These are phyloP conservation scores for Phyllotreta striolata DNA, from an alignment of 2,888 invertebrate species.

Conservation along the genomic window DNA sequence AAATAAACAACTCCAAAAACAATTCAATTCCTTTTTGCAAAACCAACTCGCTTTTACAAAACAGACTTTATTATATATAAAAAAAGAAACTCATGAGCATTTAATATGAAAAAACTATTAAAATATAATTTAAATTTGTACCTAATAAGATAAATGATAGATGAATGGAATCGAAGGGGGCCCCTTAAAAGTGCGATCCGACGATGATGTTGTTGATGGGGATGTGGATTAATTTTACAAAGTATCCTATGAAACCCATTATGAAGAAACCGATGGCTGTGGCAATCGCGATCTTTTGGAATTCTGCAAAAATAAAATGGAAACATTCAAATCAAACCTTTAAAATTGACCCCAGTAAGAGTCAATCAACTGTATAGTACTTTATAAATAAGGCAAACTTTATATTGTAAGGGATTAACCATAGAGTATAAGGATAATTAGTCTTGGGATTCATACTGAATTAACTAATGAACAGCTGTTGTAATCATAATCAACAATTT, in stretches of 20 bases:
- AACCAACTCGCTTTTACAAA: constrained; percentile 21
- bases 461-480: not conserved
- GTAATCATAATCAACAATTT: not conserved
- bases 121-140: constrained; percentile 36
- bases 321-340: constrained; percentile 1
- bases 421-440: not conserved
- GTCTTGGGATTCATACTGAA: no score
- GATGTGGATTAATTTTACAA: constrained; percentile 99
- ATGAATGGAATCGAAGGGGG: constrained; percentile 39
- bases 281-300: constrained; percentile 99
- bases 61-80: constrained; percentile 28
- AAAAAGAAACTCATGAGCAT: constrained; percentile 26
- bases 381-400: no score
- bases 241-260: constrained; percentile 99
- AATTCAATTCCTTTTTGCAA: constrained; percentile 8
- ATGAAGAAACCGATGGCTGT: constrained; percentile 99
- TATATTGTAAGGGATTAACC: no score
- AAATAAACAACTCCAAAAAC: constrained; percentile 37
- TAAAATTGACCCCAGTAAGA: no score
- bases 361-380: no score
- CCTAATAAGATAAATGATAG: constrained; percentile 21
- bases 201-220: constrained; percentile 98
- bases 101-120: constrained; percentile 35
- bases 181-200: constrained; percentile 70
- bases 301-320: constrained; percentile 74